Evolutionary conservation across 2,888 invertebrate genomes (phyloP), one percentile per base, ranked within the genome.

Genomic region (Amitus sp.): DNA sequence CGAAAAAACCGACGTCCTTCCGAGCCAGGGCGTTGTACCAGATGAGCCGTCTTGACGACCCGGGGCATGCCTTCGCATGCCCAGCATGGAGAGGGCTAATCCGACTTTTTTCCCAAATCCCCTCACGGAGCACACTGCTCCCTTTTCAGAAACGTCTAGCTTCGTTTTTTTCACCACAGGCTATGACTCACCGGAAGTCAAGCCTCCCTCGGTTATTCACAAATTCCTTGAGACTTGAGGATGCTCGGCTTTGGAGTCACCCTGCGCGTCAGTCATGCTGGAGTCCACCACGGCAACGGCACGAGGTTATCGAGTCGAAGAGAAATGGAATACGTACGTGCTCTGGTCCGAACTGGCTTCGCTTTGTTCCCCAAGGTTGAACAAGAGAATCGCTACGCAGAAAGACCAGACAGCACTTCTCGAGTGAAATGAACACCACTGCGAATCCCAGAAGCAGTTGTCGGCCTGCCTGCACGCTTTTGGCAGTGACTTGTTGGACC

Each of bases 401-500:
- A 43, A 40, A 12, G 1, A 12, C 1, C 9, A 47, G 17, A n/a
- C 47, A 7, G 2, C 47, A 2, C n/a, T 33, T 1, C 12, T 59
- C 1, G 49, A 50, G 27, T 18, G 54, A 19, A 54, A 54, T 17
- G 60, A 54, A 18, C 40, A 54, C 13, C 50, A 54, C 12, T 2
- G 10, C n/a, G 23, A 46, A 9, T 17, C 46, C 1, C 54, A 60
- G 15, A 3, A 17, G 3, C 54, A 60, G 40, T 45, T 60, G 1
- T 49, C 42, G 1, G 54, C 54, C 6, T 48, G 48, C 30, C n/a
- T 60, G 7, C 46, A 45, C 30, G 49, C 54, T 2, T 12, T 60
- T 6, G 60, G 60, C 4, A 33, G 33, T 0, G 49, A 19, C 5
- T 47, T 60, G 33, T 37, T 47, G 0, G 40, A 17, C 5, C 9